Conservation (phyloP, 2,797 vertebrate species). For the Crenichthys baileyi region DNA sequence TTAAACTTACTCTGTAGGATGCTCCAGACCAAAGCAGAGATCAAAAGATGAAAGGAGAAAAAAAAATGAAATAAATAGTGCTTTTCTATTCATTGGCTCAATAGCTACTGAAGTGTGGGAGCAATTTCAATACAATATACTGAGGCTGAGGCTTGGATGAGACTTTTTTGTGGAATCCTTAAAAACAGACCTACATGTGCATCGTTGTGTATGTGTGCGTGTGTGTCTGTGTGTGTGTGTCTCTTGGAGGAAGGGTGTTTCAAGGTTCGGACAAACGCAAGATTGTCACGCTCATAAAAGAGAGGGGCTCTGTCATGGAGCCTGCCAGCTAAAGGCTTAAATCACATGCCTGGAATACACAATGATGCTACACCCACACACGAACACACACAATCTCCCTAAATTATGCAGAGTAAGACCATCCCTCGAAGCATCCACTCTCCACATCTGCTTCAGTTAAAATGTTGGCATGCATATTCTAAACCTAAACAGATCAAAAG, state of each 20-base stretch:
- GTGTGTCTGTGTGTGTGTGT: constrained; percentile 26
- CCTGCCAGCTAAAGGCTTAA: constrained; percentile 77
- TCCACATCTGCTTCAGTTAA: constrained; percentile 67
- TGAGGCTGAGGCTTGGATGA: constrained; percentile 68
- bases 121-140: constrained; percentile 85
- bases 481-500: constrained; percentile 60
- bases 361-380: constrained; percentile 63
- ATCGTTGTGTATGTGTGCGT: constrained; percentile 42
- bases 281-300: constrained; percentile 74
- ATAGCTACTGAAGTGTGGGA: constrained; percentile 86
- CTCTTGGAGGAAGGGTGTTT: constrained; percentile 72
- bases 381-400: constrained; percentile 49
- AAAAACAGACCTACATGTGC: constrained; percentile 60
- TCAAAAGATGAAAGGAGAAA: constrained; percentile 63
- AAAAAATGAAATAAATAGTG: constrained; percentile 71
- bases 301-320: constrained; percentile 79
- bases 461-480: constrained; percentile 61
- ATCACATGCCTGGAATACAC: constrained; percentile 78
- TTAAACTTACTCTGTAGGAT: constrained; percentile 57
- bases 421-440: constrained; percentile 70
- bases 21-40: constrained; percentile 59
- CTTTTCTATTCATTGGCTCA: constrained; percentile 82
- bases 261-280: constrained; percentile 78
- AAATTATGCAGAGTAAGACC: constrained; percentile 74
- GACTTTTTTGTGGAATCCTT: constrained; percentile 61